Percentiles rank a stretch among this genome's conserved stretches.
phyloP scores from a whole-genome alignment of 2,797 vertebrate species.

The Esox masquinongy region DNA sequence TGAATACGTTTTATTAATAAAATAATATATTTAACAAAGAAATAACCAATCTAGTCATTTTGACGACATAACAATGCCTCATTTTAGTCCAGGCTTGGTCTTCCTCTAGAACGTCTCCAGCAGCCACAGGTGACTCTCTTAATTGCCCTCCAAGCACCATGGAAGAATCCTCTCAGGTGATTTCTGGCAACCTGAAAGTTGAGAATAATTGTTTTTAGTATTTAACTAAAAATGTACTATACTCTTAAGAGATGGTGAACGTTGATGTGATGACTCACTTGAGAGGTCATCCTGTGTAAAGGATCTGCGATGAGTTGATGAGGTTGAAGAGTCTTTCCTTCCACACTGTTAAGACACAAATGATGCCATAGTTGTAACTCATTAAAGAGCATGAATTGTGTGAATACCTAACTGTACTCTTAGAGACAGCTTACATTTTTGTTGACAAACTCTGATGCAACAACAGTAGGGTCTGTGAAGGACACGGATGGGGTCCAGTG shows the following conservation, averaged over 20 bases:
- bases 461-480: not conserved
- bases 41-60: not conserved
- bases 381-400: not conserved
- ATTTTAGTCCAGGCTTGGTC: not conserved
- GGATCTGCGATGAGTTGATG: not conserved
- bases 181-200: not conserved
- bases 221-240: not conserved
- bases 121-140: not conserved
- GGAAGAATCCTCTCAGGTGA: not conserved
- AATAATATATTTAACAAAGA: not conserved
- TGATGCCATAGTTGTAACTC: not conserved
- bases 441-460: not conserved
- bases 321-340: not conserved
- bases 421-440: not conserved
- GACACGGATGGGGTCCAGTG: constrained; percentile 1
- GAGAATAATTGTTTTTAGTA: not conserved
- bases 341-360: not conserved
- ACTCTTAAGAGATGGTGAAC: not conserved
- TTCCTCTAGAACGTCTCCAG: no score
- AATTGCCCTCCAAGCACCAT: not conserved
- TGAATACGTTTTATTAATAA: not conserved
- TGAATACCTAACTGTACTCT: not conserved
- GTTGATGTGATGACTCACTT: not conserved
- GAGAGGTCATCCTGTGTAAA: not conserved
- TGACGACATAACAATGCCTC: not conserved